These are phyloP conservation scores for Enteromius anoplus DNA, from an alignment of 2,797 vertebrate species.

Conservation along the genomic window DNA sequence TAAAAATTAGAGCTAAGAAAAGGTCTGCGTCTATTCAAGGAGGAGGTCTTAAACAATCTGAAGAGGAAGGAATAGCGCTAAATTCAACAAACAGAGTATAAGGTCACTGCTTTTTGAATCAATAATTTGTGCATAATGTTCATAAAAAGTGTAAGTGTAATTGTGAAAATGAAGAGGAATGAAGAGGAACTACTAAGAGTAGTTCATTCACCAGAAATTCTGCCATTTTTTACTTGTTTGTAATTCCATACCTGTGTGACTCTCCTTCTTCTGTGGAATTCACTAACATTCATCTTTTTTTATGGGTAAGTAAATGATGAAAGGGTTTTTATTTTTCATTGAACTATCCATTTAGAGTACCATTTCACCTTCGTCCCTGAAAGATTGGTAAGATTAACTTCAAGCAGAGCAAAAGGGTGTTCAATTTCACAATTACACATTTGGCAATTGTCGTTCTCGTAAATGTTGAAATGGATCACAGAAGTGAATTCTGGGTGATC, in stretches of 20 bases:
- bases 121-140: neutral
- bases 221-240: neutral
- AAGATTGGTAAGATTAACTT: neutral
- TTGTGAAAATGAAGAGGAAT: neutral
- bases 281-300: neutral
- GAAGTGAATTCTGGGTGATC: conserved; percentile 7
- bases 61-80: conserved; percentile 7
- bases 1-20: conserved; percentile 52
- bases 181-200: no score
- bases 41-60: neutral
- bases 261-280: neutral
- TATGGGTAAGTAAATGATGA: neutral
- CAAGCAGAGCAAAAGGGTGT: neutral
- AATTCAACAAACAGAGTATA: neutral
- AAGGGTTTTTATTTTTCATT: neutral
- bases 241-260: neutral
- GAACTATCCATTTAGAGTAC: neutral
- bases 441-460: neutral
- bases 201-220: neutral
- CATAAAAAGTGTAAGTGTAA: neutral
- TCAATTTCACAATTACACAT: neutral
- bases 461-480: neutral
- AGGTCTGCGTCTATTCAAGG: neutral
- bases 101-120: neutral
- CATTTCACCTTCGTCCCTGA: neutral